Base-by-base conservation (phyloP, 2,113 vertebrate genomes). In the Hippopotamus amphibius region DNA sequence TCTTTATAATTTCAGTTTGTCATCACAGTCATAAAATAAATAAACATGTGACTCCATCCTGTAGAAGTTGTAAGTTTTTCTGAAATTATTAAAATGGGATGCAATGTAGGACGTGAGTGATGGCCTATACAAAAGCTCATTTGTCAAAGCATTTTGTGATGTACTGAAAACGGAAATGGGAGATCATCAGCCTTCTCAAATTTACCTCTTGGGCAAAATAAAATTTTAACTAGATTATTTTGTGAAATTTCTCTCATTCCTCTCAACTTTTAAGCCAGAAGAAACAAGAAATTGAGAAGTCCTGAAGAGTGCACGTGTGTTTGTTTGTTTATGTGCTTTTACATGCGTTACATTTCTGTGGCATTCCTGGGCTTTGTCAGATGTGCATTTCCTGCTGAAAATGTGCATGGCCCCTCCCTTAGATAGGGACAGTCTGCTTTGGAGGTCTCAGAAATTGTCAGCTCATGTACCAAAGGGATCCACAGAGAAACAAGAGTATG, bases 81-180 rank as follows among this genome's bases (percentile, higher is more conserved):
- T 72, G 55, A 79, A 89, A 72, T 68, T 59, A 66, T 43, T 90
- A 72, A 81, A 77, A 84, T 66, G 17, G 19, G 9, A 11, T 57
- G 16, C 14, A 69, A 6, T 15, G 17, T 22, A 48, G n/a, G 16
- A 97, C 68, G 46, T 65, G 0, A 61, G 46, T 69, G 96, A 41
- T 55, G 14, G 55, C 12, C 1, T n/a, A 19, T 43, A 50, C 33
- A 86, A 55, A 55, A 77, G 37, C 37, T 68, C 46, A 8, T 33
- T 95, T 94, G 80, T 59, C 26, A 89, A 76, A 90, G 59, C 41
- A 48, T 61, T 81, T 84, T 61, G 41, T n/a, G 11, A 43, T 80
- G 37, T 86, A 11, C 33, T 43, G 43, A 74, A 92, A 92, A 71
- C 10, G 68, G 85, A 69, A 77, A 57, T 66, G 43, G 80, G 22